phyloP scores from a whole-genome alignment of 92 coral and sea anemone species.

The Blastomussa wellsi region DNA sequence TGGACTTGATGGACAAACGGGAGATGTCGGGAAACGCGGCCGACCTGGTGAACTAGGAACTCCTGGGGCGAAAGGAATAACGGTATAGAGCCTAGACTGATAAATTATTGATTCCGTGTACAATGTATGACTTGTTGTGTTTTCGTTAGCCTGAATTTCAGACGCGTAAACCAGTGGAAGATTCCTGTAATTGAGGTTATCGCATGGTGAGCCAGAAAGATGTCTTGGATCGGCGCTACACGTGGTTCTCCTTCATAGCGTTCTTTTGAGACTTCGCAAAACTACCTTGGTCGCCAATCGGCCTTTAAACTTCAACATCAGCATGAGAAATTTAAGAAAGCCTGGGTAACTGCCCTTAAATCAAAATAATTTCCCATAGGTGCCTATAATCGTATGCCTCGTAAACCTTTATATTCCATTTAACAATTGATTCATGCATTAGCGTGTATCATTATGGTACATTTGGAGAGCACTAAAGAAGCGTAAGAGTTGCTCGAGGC shows the following conservation, averaged over 20 bases:
- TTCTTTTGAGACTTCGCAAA: not conserved
- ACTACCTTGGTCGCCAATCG: not conserved
- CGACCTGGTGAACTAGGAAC: constrained; percentile 6
- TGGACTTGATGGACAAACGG: constrained; percentile 25
- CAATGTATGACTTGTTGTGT: too few relatives aligned
- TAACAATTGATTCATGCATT: too few relatives aligned
- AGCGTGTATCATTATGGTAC: too few relatives aligned
- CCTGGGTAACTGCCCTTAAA: not conserved
- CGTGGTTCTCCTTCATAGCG: too few relatives aligned
- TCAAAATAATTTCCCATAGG: not conserved
- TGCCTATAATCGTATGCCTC: not conserved
- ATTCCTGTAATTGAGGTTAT: too few relatives aligned
- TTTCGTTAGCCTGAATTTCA: too few relatives aligned
- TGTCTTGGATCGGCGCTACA: too few relatives aligned
- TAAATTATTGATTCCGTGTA: not conserved
- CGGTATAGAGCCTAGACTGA: not conserved
- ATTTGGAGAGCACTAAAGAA: too few relatives aligned
- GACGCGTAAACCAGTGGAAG: too few relatives aligned
- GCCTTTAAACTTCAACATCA: not conserved
- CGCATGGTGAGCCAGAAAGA: too few relatives aligned
- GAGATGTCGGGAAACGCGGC: constrained; percentile 17
- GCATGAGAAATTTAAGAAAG: not conserved
- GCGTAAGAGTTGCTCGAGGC: too few relatives aligned
- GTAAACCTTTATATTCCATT: too few relatives aligned
- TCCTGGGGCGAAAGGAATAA: constrained; percentile 32